These are phyloP conservation scores for Octomys mimax DNA, from an alignment of 2,797 vertebrate species.

Conservation along the genomic window DNA sequence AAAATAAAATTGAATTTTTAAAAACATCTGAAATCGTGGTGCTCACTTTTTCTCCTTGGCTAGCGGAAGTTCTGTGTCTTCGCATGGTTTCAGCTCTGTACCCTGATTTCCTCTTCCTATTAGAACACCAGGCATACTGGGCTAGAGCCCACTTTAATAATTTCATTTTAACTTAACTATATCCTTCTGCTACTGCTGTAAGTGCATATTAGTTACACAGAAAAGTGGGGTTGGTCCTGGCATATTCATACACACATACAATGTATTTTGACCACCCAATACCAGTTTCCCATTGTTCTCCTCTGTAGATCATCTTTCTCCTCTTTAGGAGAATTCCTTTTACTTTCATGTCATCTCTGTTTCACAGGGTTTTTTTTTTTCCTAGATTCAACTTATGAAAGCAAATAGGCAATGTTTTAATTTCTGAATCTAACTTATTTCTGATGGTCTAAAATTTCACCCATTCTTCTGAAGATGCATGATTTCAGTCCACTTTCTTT, in stretches of 20 bases:
- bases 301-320: not conserved
- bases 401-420: not conserved
- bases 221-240: not conserved
- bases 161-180: not conserved
- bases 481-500: not conserved
- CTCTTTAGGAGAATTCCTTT: not conserved
- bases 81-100: not conserved
- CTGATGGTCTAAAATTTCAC: not conserved
- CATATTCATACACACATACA: not conserved
- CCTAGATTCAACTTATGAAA: not conserved
- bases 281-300: not conserved
- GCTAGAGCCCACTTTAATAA: not conserved
- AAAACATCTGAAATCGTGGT: not conserved
- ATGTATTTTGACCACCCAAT: not conserved
- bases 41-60: not conserved
- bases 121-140: not conserved
- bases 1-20: too few species aligned
- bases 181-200: not conserved
- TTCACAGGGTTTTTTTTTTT: not conserved
- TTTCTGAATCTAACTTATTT: not conserved
- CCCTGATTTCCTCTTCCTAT: slow-evolving; percentile 10
- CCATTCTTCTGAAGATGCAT: not conserved
- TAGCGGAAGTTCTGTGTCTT: not conserved
- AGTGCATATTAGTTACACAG: not conserved
- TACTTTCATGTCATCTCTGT: not conserved